A percentile compares a stretch with the other conserved stretches of the same genome.
Conservation (phyloP, 2,113 vertebrate genomes). For the Gasterosteus aculeatus region DNA sequence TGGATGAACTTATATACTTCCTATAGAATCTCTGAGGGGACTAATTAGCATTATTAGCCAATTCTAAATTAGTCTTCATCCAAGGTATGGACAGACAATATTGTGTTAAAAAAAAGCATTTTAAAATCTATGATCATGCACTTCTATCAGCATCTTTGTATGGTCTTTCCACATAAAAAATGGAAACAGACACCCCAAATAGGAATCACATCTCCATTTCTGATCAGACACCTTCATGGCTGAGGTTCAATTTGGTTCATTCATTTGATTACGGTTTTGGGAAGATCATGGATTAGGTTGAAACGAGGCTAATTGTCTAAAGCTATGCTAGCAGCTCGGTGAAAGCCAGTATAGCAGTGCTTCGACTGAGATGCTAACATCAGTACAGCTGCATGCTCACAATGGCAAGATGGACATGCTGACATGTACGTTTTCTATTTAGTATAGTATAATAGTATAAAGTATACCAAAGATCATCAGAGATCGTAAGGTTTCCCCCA, state of each 20-base stretch:
- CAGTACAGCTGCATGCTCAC: neutral
- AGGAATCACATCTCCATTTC: neutral
- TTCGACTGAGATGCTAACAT: neutral
- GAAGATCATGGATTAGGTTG: neutral
- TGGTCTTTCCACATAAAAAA: neutral
- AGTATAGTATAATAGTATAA: neutral
- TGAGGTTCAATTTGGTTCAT: neutral
- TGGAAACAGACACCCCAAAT: neutral
- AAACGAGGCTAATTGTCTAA: neutral
- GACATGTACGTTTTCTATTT: neutral
- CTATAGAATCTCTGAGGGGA: no score
- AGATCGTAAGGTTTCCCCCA: no score
- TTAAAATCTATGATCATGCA: constrained; percentile 15
- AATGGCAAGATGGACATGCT: neutral
- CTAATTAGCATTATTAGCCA: constrained; percentile 22
- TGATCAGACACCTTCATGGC: neutral
- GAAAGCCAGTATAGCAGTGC: neutral
- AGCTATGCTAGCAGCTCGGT: neutral
- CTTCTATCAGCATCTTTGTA: neutral
- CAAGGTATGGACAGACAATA: constrained; percentile 38
- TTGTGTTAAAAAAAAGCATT: constrained; percentile 29
- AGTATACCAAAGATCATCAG: neutral
- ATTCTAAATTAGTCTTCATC: constrained; percentile 37
- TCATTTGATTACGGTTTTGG: neutral
- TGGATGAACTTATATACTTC: constrained; percentile 50